Evolutionary conservation across 2,797 vertebrate species (phyloP).

Genomic region (Urocyon cinereoargenteus): DNA sequence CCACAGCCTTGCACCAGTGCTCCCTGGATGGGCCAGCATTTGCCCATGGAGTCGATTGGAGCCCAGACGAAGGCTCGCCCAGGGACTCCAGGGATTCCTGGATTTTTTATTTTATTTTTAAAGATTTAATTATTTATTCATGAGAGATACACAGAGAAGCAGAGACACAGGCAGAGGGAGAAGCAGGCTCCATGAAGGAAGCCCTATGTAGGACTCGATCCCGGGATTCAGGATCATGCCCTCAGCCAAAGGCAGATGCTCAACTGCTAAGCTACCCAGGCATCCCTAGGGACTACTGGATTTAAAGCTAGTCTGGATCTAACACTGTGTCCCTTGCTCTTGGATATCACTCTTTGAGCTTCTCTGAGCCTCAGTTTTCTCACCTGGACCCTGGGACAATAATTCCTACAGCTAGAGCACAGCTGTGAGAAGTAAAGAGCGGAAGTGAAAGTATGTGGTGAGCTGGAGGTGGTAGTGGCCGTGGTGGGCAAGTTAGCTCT

Average conservation of each 20-base stretch:
- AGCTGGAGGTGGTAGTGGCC: accelerated
- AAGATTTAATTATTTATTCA: too few relatives aligned
- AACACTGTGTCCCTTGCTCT: neutral
- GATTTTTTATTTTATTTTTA: too few relatives aligned
- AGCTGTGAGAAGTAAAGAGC: neutral
- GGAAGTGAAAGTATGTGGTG: neutral
- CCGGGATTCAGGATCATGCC: too few relatives aligned
- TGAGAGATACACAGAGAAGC: too few relatives aligned
- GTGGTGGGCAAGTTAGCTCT: neutral
- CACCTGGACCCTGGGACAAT: neutral
- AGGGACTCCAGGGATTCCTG: neutral
- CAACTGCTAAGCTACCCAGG: too few relatives aligned
- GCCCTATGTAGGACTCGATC: too few relatives aligned
- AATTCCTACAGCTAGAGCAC: neutral
- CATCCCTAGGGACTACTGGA: neutral
- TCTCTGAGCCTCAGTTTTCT: neutral
- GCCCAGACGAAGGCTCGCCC: neutral
- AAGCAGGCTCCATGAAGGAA: too few relatives aligned
- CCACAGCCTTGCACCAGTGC: neutral
- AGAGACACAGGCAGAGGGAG: too few relatives aligned
- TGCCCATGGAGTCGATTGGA: neutral
- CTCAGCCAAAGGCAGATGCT: too few relatives aligned
- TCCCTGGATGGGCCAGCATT: neutral
- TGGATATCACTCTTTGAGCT: neutral
- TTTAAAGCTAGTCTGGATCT: neutral